These are phyloP conservation scores for Spinus olivaceus DNA, from an alignment of 2,797 vertebrate species.

Conservation along the genomic window DNA sequence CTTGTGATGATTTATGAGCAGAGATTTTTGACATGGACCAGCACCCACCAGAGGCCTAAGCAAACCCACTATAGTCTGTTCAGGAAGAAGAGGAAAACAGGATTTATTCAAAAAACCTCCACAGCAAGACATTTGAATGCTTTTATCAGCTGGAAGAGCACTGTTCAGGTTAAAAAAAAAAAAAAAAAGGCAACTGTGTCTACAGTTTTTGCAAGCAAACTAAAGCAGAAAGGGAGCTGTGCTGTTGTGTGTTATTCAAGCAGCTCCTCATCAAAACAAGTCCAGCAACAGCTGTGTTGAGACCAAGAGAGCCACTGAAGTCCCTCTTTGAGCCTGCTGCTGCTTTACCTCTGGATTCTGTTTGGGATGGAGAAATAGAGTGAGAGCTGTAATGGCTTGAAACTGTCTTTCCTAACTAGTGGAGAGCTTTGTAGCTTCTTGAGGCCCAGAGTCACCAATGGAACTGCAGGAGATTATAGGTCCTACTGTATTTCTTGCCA, in stretches of 20 bases:
- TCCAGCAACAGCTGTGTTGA: neutral
- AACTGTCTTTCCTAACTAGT: neutral
- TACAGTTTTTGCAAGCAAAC: neutral
- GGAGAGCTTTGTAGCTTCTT: neutral
- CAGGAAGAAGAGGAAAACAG: neutral
- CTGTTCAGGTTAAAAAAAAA: neutral
- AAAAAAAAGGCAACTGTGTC: neutral
- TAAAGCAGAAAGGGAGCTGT: neutral
- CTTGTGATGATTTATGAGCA: neutral
- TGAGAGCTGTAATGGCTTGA: neutral
- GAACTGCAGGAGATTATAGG: neutral
- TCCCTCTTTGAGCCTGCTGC: neutral
- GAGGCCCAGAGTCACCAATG: neutral
- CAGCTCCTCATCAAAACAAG: neutral
- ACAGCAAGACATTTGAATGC: neutral
- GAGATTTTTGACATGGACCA: neutral
- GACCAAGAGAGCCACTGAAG: neutral
- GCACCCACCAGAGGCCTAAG: neutral
- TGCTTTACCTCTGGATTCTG: neutral
- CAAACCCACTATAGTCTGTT: neutral
- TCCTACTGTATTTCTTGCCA: neutral
- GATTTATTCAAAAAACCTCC: neutral
- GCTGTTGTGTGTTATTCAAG: neutral
- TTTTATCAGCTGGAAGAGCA: neutral
- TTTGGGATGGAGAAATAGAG: neutral